Base-by-base conservation (phyloP, 1,140 invertebrate species). In the Meloidogyne exigua region DNA sequence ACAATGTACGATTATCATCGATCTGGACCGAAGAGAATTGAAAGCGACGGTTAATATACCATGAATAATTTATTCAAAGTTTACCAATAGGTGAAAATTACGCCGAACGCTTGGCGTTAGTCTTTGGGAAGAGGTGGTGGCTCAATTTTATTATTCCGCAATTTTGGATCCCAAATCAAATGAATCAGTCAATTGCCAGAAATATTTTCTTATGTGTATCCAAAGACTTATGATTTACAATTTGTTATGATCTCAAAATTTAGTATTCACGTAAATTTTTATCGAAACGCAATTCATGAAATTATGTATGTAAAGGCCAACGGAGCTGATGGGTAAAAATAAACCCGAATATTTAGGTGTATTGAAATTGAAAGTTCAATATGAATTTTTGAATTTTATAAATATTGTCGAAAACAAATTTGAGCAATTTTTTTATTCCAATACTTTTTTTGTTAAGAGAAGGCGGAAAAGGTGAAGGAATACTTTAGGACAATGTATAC, bases 1-100 rank as follows among this genome's bases (percentile, higher is more conserved):
- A 83, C 82, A 62, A 80, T 83, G 76, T 72, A 84, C 26, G 82
- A 82, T 42, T 82, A 83, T 57, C 81, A 83, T 68, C 28, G 63
- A 70, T 11, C 44, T 78, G 26, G 44, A 74, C n/a, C 62, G 25
- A 72, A 75, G 76, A 36, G 44, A 72, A n/a, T 79, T n/a, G 81
- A 82, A 76, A 75, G 77, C 65, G 81, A 82, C 39, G 81, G 76
- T 32, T 28, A 23, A 36, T 72, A 13, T 7, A 11, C 7, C 21
- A 49, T 21, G 21, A 18, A 28, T 18, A 44, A 63, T 36, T 3
- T 11, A 44, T 10, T 12, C n/a, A 57, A 64, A 18, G 12, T n/a
- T 28, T 57, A 2, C 21, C 23, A 23, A 26, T 73, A 73, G 74
- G 80, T 13, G 82, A 83, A 15, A 80, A 75, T 49, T 72, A 39